These are phyloP conservation scores for Halichoerus grypus DNA, from an alignment of 2,113 vertebrate species.

Conservation along the genomic window DNA sequence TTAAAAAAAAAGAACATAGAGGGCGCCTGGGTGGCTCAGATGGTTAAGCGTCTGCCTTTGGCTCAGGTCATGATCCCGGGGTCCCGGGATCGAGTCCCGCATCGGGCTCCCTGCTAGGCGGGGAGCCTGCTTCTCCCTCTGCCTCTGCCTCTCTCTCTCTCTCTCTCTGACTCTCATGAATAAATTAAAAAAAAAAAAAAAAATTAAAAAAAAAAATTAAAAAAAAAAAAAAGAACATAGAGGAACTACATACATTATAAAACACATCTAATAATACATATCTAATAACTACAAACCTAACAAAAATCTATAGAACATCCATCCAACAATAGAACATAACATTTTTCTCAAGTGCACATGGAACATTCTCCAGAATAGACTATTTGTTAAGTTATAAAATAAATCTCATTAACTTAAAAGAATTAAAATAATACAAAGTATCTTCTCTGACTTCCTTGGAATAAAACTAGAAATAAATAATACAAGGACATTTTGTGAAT, in stretches of 20 bases:
- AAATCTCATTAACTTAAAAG: not conserved
- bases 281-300: not conserved
- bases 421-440: not conserved
- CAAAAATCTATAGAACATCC: not conserved
- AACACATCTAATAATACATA: not conserved
- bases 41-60: no score
- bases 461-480: not conserved
- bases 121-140: no score
- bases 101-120: no score
- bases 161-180: no score
- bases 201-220: no score
- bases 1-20: not conserved
- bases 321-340: not conserved
- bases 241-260: not conserved
- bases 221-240: not conserved
- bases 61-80: no score
- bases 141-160: no score
- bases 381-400: not conserved
- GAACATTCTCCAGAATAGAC: not conserved
- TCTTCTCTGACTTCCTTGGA: not conserved
- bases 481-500: not conserved
- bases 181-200: no score
- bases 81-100: no score
- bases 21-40: no score
- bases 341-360: not conserved